Conservation (phyloP, 2,113 vertebrate genomes). For the Equus przewalskii region DNA sequence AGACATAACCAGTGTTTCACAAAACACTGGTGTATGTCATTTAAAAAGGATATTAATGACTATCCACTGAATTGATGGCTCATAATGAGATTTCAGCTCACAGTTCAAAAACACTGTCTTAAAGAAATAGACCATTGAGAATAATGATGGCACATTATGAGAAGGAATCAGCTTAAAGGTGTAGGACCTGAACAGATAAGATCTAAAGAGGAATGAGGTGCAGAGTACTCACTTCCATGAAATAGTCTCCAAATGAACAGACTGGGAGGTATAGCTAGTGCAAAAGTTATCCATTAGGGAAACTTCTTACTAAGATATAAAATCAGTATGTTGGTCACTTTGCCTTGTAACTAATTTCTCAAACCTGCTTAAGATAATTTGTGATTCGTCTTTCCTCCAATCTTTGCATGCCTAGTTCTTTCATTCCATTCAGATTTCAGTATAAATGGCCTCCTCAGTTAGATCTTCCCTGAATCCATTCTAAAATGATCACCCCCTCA, state of each 20-base stretch:
- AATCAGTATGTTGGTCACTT: not conserved
- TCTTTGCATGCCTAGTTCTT: not conserved
- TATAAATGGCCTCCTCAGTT: not conserved
- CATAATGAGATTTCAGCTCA: not conserved
- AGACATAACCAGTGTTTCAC: not conserved
- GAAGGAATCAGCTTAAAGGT: constrained; percentile 20
- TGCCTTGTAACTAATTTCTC: not conserved
- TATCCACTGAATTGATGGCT: constrained; percentile 5
- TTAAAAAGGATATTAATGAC: constrained; percentile 23
- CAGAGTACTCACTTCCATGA: not conserved
- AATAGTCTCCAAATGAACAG: not conserved
- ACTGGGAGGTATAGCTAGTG: not conserved
- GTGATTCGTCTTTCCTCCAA: not conserved
- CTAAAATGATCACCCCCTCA: not conserved
- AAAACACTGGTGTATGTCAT: not conserved
- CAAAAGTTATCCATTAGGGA: not conserved
- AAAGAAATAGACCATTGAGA: not conserved
- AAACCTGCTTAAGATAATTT: not conserved
- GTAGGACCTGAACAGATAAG: not conserved
- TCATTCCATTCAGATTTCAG: constrained; percentile 29
- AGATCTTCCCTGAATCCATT: not conserved
- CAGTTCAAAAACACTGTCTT: not conserved
- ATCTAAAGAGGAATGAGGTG: not conserved
- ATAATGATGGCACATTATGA: not conserved
- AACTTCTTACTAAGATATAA: not conserved